Evolutionary conservation across 2,797 vertebrate genomes (phyloP), one percentile per base, ranked within the genome.

Genomic region (Darevskia mixta): DNA sequence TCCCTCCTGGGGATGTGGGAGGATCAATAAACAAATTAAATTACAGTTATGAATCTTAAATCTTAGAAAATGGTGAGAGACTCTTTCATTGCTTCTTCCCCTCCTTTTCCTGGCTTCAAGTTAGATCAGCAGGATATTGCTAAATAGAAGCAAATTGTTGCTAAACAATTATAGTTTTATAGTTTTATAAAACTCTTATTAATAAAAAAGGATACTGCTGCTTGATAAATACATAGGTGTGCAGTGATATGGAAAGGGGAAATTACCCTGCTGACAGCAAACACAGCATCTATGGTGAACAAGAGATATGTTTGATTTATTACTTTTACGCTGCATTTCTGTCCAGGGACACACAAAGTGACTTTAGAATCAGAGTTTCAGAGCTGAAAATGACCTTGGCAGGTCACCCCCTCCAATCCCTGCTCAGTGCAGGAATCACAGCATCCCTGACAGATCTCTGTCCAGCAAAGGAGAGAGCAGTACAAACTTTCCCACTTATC

Each of bases 1-100:
- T 32, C 2, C 1, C 61, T 23, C 61, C 5, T 1, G 7, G 20
- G 61, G 20, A 23, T 55, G 49, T 15, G 49, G 49, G 49, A 13
- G 0, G 29, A 76, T 38, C 7, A 23, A 2, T 29, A 27, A 76
- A 73, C 3, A 0, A 0, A 71, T 58, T 73, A 61, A 72, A 38
- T 43, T 49, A 8, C 71, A 29, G 58, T 77, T 64, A 23, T 32
- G n/a, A 0, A 0, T 64, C n/a, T 73, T 64, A 71, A 0, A 84
- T 64, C n/a, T 9, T 27, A 77, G 27, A 7, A 75, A 0, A 13
- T 82, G 69, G 32, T 75, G 35, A 66, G 55, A 80, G 41, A 10
- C n/a, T 13, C 61, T 25, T 79, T 61, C 71, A 0, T 58, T 29
- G 38, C 23, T 64, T 72, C 8, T 75, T 7, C 25, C 38, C 35